Evolutionary conservation across 1,140 invertebrate species (phyloP), one percentile per base, ranked within the genome.

Genomic region (Stegodyphus dumicola): DNA sequence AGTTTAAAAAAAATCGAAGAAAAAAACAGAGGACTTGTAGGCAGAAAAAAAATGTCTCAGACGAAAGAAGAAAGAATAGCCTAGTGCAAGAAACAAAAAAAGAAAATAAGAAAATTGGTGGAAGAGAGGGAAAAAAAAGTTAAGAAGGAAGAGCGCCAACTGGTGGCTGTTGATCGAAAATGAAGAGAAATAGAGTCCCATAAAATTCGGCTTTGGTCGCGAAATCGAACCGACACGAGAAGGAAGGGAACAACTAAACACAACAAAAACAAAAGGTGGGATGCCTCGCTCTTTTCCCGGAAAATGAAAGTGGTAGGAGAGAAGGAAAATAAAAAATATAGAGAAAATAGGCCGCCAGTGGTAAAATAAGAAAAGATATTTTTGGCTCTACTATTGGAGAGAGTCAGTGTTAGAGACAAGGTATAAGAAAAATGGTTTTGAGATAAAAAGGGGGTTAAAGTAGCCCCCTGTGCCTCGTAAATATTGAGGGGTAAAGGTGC

Each of bases 151-250:
- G 71, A 13, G 64, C 70, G 49, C 80, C 80, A 83, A 83, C 80
- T 83, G 80, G 80, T 83, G 48, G 64, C 80, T 83, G 80, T 83
- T 83, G 80, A 83, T 83, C 70, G 80, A 75, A 81, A 83, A 83
- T 83, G 80, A 83, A 75, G 71, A 83, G 80, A 75, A 83, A 83
- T 83, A 75, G 71, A 83, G 56, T 54, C 71, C 52, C 71, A 83
- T 83, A 83, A 83, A 83, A 83, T 75, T 74, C 80, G 71, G 80
- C 80, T 83, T 83, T 83, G 80, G 80, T 83, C 80, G 80, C 80
- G 71, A 83, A 83, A 83, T 83, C 80, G 80, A 83, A 83, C 56
- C 17, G 78, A 69, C 78, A 73, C 18, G 65, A 83, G 80, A 67
- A 83, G 80, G 80, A 83, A 67, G 49, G 51, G 80, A 66, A 75